Evolutionary conservation across 1,140 invertebrate genomes (phyloP), one percentile per base, ranked within the genome.

Genomic region (Berghia stephanieae): DNA sequence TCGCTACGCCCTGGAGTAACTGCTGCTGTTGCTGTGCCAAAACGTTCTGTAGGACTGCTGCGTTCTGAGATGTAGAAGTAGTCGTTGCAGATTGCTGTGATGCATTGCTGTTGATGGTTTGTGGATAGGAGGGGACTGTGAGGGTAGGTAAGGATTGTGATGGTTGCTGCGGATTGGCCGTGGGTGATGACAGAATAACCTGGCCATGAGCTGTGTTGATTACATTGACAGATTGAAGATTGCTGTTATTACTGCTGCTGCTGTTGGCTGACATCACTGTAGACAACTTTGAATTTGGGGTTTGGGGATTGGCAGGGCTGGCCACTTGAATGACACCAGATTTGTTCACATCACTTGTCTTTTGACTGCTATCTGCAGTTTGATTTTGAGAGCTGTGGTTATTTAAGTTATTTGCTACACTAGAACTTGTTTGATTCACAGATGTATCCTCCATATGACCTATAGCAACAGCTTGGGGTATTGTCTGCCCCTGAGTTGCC

Each of bases 41-140:
- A 5, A 83, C 78, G 63, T 83, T 83, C 27, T 79, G 77, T 18
- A 83, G 78, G 27, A 73, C 78, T 13, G 79, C 63, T 27, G 83
- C 66, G 66, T 79, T 82, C 60, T 77, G 74, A 88, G 90, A 44
- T 86, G 88, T 3, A 83, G 88, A 66, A 89, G 90, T 40, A 87
- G 89, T 36, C 83, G 87, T 31, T 85, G 86, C 46, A 84, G 89
- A 24, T 83, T 84, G 57, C 87, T 84, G 57, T 83, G 83, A n/a
- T 55, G 85, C 81, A 89, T 90, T 77, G 84, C 82, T 52, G 87
- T 77, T 79, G 88, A 94, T 8, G 93, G 94, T 81, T 84, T 82
- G 76, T n/a, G 78, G 78, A 46, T 79, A 82, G 5, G 77, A 79
- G 3, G 77, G 46, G 1, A 80, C 77, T 24, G 77, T 42, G 6